These are phyloP conservation scores for Amphipoea oculea DNA, from an alignment of 2,888 invertebrate species.

Conservation along the genomic window DNA sequence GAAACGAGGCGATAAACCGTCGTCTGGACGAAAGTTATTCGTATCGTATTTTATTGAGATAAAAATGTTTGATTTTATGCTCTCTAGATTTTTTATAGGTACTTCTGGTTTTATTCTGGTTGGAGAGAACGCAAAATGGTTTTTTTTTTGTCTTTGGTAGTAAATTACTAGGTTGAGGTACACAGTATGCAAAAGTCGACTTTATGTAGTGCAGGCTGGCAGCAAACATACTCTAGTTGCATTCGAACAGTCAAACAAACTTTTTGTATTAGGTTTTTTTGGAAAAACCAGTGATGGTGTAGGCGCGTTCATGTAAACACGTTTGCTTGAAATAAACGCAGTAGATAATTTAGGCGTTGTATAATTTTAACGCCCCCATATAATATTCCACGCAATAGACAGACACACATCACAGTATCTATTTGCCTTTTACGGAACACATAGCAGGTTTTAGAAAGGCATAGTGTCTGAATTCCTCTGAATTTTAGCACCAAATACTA, in stretches of 20 bases:
- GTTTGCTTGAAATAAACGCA: too few relatives aligned
- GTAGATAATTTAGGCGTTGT: too few relatives aligned
- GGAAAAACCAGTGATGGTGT: background rate
- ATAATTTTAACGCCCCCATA: too few relatives aligned
- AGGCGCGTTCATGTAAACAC: too few relatives aligned
- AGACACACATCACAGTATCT: background rate
- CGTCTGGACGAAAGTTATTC: constrained; percentile 38
- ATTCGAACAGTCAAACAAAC: background rate
- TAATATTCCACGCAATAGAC: too few relatives aligned
- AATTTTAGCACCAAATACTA: background rate
- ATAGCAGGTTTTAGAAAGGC: background rate
- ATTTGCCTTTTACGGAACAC: background rate
- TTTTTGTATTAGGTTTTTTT: background rate
- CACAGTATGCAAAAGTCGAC: background rate
- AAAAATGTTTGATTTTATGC: constrained; percentile 28
- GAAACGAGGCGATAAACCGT: constrained; percentile 53
- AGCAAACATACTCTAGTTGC: background rate
- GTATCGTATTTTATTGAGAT: constrained; percentile 30
- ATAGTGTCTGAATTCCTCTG: background rate
- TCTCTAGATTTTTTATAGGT: constrained; percentile 11
- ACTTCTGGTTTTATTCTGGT: background rate
- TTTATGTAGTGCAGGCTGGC: background rate
- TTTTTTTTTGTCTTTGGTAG: too few relatives aligned
- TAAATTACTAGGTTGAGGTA: background rate
- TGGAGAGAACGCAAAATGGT: background rate